Evolutionary conservation across 2,797 vertebrate species (phyloP), one percentile per base, ranked within the genome.

Genomic region (Eupleurogrammus muticus): DNA sequence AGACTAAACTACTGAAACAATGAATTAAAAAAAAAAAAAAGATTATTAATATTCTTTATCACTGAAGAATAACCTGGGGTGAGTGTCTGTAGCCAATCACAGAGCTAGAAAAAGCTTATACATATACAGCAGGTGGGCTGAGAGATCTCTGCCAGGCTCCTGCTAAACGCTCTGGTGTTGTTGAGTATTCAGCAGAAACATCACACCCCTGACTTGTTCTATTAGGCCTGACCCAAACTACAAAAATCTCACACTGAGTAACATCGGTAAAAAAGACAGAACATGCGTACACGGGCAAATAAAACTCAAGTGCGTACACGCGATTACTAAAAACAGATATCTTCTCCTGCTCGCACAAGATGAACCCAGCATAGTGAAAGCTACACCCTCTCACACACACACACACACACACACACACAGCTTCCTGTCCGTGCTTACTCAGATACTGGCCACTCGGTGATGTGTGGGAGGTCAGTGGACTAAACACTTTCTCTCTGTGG

Each of bases 401-500:
- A 13, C 32, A 44, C 40, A 6, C 2, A 28, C 36, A 70, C 36
- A 42, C 42, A 52, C 13, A 63, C 56, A 52, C 28, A 57, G 32
- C 21, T 49, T 47, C 50, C 46, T 70, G 52, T 66, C 42, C 70
- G 38, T 61, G 59, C 69, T 64, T 28, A 68, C 82, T 74, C 72
- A 77, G 57, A 82, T 62, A 68, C 61, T 14, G 57, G 54, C 57
- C 58, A 28, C 59, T 66, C 65, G 6, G 42, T 83, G 77, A 80
- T 73, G 49, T 66, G 72, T 72, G 44, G 58, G 60, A 68, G 82
- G 77, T 82, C 83, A 75, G 60, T 66, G 60, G 59, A 77, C 68
- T 65, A 61, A 77, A 81, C 66, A 51, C 53, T 62, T 68, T 70
- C 74, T 67, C 64, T 61, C 44, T 52, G 76, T 60, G 66, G 66